Conservation (phyloP, 2,797 vertebrate species). For the Chaetophractus vellerosus region DNA sequence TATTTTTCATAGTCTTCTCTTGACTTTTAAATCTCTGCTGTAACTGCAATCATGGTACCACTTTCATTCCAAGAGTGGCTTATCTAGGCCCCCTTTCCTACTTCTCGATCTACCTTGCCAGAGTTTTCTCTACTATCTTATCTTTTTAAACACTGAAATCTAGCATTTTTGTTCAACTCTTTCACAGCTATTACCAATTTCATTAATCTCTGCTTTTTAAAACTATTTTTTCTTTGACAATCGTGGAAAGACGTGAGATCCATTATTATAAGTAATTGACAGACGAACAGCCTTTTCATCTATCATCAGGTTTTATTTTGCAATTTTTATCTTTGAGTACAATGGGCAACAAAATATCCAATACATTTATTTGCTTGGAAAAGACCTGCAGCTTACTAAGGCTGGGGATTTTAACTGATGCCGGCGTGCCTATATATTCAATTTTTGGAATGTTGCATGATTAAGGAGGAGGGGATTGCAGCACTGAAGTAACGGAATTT, state of each 20-base stretch:
- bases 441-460: neutral
- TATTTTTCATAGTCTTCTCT: neutral
- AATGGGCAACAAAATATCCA: neutral
- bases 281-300: neutral
- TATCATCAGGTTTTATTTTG: neutral
- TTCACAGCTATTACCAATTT: neutral
- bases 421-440: neutral
- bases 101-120: neutral
- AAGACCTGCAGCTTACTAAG: neutral
- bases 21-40: neutral
- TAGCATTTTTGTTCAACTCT: neutral
- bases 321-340: neutral
- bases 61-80: neutral
- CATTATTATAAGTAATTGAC: neutral
- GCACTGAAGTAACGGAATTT: neutral
- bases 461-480: neutral
- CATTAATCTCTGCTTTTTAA: neutral
- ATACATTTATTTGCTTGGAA: neutral
- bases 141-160: neutral
- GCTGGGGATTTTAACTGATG: neutral
- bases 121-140: neutral
- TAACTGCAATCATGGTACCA: neutral
- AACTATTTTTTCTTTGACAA: neutral
- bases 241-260: neutral
- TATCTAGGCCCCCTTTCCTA: neutral